Percentiles rank a stretch among this genome's conserved stretches.
Evolutionary conservation across 2,797 vertebrate species (phyloP).

Genomic region (Perodicticus potto): DNA sequence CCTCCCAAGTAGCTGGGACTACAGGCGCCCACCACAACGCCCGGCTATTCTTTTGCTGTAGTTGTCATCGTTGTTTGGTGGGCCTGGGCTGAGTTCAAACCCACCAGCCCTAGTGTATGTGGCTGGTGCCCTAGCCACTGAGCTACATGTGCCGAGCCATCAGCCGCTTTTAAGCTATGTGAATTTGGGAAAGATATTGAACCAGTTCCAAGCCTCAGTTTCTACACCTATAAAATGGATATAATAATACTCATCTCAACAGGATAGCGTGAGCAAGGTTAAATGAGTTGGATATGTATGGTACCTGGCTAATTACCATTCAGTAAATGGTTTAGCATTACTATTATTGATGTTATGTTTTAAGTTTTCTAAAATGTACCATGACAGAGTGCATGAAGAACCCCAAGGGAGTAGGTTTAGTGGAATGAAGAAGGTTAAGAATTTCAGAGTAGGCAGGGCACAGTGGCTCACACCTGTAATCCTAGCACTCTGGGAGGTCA

Average conservation of each 20-base stretch:
- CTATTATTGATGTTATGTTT: constrained; percentile 24
- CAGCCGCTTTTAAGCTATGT: neutral
- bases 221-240: constrained; percentile 5
- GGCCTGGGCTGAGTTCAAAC: no score
- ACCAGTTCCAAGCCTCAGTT: neutral
- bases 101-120: no score
- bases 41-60: no score
- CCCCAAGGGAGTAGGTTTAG: neutral
- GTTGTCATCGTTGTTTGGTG: no score
- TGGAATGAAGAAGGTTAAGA: constrained; percentile 27
- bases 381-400: neutral
- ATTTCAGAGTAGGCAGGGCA: neutral
- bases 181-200: constrained; percentile 7
- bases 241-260: constrained; percentile 20
- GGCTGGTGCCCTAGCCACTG: no score
- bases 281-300: neutral
- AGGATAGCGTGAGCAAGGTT: neutral
- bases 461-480: no score
- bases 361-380: neutral
- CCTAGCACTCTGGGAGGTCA: no score
- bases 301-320: neutral
- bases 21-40: no score
- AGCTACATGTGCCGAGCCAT: neutral
- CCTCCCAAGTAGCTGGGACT: no score
- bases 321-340: constrained; percentile 18